A percentile compares a stretch with the other conserved stretches of the same genome.
phyloP scores from a whole-genome alignment of 2,888 invertebrate species.

The Nectonema munidae region DNA sequence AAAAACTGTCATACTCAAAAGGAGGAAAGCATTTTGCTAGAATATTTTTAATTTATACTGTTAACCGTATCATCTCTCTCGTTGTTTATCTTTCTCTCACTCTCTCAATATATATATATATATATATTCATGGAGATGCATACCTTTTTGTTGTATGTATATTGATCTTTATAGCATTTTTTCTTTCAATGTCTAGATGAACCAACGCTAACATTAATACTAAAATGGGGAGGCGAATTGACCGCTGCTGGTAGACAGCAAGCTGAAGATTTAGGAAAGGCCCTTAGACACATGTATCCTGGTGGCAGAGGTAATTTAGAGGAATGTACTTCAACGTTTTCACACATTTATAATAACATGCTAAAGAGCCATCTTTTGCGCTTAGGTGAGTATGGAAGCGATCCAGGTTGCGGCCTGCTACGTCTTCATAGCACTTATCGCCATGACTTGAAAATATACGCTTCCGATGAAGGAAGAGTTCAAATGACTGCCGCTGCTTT shows the following conservation, averaged over 20 bases:
- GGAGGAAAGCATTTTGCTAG: too few relatives aligned
- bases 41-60: too few relatives aligned
- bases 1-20: too few relatives aligned
- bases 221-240: constrained; percentile 97
- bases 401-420: constrained; percentile 63
- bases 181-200: too few relatives aligned
- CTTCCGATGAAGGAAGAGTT: constrained; percentile 89
- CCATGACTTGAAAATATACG: constrained; percentile 94
- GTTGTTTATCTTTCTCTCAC: too few relatives aligned
- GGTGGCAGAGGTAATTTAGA: constrained; percentile 41
- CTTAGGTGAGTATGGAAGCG: not conserved
- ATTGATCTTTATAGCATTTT: too few relatives aligned
- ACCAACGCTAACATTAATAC: constrained; percentile 66
- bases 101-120: too few relatives aligned
- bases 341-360: not conserved
- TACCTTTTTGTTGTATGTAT: too few relatives aligned
- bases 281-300: constrained; percentile 97
- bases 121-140: too few relatives aligned
- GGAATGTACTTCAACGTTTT: not conserved
- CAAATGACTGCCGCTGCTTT: constrained; percentile 99
- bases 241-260: constrained; percentile 87
- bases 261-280: constrained; percentile 78
- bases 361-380: too few relatives aligned
- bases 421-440: constrained; percentile 85
- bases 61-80: too few relatives aligned